Evolutionary conservation across 2,797 vertebrate genomes (phyloP), one percentile per base, ranked within the genome.

Genomic region (Crenichthys baileyi): DNA sequence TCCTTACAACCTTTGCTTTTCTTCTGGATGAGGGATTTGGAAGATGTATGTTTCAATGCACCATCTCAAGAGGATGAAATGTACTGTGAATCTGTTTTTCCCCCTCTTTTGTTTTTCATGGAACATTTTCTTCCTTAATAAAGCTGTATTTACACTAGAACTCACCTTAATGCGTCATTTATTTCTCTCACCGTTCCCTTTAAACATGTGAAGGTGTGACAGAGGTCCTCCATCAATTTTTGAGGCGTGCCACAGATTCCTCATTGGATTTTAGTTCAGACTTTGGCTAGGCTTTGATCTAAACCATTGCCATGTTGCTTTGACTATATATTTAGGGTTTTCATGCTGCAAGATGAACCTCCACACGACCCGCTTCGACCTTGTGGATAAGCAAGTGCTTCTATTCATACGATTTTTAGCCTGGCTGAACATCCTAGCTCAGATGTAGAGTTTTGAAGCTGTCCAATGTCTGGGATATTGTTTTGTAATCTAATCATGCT

Each of bases 81-180:
- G 90, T 94, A 92, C 92, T 95, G 91, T 95, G 89, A 94, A 92
- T 91, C 90, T 89, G 85, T 73, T 83, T 82, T 72, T 82, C 55
- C 84, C 77, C 81, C 74, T 81, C 76, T 82, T 76, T 88, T 88
- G 87, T 94, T 93, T 88, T 77, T 93, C 90, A 90, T 92, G 85
- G 90, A 94, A 87, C 87, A 90, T 90, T 91, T 88, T 92, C 93
- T 92, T 91, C 90, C 94, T 94, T 94, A 96, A 93, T 92, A 93
- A 93, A 95, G 73, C 75, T 90, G 87, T 88, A 91, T 92, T 93
- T 92, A 92, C 92, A 91, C 85, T 78, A 91, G 83, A 90, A 71
- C n/a, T 78, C 82, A 70, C 74, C 76, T 73, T 18, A 70, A 74
- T 39, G 58, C 81, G 65, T 84, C 61, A 48, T 85, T 87, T 81